Percentiles rank a stretch among this genome's conserved stretches.
Evolutionary conservation across 1,140 invertebrate species (phyloP).

Genomic region (Cotesia typhae): DNA sequence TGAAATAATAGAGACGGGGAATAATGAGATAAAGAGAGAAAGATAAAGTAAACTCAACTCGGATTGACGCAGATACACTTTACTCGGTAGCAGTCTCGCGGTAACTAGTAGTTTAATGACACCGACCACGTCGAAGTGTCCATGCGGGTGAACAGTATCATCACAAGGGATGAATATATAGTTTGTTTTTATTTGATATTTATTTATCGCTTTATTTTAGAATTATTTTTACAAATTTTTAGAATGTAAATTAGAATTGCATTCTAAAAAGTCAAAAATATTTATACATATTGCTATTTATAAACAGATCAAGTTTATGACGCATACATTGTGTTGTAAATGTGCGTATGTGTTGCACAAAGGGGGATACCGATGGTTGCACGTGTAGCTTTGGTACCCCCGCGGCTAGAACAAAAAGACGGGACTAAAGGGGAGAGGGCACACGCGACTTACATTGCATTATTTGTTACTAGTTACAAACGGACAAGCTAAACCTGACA

Average conservation of each 20-base stretch:
- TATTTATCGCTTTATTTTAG: too few species aligned
- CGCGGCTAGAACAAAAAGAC: slow-evolving; percentile 40
- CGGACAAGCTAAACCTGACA: slow-evolving; percentile 40
- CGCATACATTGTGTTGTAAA: slow-evolving; percentile 28
- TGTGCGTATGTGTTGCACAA: background rate
- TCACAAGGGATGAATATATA: slow-evolving; percentile 15
- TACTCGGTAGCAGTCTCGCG: slow-evolving; percentile 23
- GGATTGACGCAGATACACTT: slow-evolving; percentile 41
- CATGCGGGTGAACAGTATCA: slow-evolving; percentile 33
- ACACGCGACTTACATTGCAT: slow-evolving; percentile 51
- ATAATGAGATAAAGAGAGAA: background rate
- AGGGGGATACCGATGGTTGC: slow-evolving; percentile 34
- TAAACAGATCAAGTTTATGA: slow-evolving; percentile 21
- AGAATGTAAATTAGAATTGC: too few species aligned
- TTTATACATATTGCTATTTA: slow-evolving; percentile 2
- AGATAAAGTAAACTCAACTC: slow-evolving; percentile 39
- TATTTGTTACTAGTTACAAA: slow-evolving; percentile 45
- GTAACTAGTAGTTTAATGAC: slow-evolving; percentile 61
- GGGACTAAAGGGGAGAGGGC: slow-evolving; percentile 45
- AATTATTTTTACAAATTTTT: too few species aligned
- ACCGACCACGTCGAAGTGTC: slow-evolving; percentile 52
- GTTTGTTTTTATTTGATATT: slow-evolving; percentile 1
- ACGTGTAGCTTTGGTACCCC: slow-evolving; percentile 36
- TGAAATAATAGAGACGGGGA: slow-evolving; percentile 13
- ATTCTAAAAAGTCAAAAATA: too few species aligned